phyloP scores from a whole-genome alignment of 2,113 vertebrate species.

The Myanophis thanlyinensis region DNA sequence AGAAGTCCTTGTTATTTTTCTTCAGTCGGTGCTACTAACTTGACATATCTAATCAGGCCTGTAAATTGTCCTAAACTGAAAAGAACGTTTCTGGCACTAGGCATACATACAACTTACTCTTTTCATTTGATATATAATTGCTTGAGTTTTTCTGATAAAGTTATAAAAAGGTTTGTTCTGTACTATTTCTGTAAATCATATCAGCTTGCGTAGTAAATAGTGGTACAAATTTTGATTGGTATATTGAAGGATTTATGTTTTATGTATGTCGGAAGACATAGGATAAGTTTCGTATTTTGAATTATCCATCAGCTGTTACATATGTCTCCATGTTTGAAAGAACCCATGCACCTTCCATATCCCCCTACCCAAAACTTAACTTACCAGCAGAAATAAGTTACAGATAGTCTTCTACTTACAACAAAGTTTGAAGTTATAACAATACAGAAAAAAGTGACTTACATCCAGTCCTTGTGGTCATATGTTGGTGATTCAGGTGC shows the following conservation, averaged over 20 bases:
- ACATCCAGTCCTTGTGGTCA: rapidly evolving
- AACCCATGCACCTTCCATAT: not conserved
- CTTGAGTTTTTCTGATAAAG: not conserved
- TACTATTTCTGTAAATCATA: not conserved
- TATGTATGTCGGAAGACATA: not conserved
- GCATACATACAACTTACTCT: not conserved
- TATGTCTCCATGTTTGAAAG: not conserved
- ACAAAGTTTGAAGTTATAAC: not conserved
- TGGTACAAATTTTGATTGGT: not conserved
- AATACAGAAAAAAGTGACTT: not conserved
- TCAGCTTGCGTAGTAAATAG: not conserved
- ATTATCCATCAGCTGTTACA: not conserved
- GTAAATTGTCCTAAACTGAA: not conserved
- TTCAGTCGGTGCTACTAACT: not conserved
- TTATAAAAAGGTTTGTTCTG: too few relatives aligned
- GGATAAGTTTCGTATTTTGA: not conserved
- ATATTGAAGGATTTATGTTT: not conserved
- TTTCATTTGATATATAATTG: not conserved
- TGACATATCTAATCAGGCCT: not conserved
- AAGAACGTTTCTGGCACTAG: not conserved
- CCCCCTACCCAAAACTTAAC: not conserved
- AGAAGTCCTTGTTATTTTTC: not conserved
- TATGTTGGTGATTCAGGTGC: not conserved
- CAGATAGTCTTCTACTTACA: not conserved
- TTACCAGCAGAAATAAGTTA: not conserved